Percentiles rank a stretch among this genome's conserved stretches.
phyloP scores from a whole-genome alignment of 1,140 invertebrate genomes.

The Arion vulgaris region DNA sequence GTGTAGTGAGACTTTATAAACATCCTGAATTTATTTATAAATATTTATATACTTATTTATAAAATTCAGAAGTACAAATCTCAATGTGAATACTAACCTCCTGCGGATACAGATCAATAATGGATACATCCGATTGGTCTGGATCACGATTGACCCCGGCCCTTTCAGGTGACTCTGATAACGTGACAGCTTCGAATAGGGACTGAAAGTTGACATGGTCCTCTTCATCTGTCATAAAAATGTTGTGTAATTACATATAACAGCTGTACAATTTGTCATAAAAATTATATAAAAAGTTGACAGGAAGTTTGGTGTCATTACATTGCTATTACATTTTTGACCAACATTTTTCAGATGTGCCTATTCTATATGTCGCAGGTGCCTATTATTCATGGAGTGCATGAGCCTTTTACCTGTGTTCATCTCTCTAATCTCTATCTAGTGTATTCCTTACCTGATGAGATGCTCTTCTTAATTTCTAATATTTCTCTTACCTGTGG shows the following conservation, averaged over 20 bases:
- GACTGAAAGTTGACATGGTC: slow-evolving; percentile 56
- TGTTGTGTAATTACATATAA: background rate
- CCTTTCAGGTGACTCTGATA: slow-evolving; percentile 14
- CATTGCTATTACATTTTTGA: slow-evolving; percentile 5
- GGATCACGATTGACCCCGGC: background rate
- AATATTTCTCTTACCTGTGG: no score
- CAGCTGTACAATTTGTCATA: no score
- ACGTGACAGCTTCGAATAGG: slow-evolving; percentile 48
- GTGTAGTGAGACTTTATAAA: no score
- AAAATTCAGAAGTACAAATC: no score
- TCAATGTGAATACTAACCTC: background rate
- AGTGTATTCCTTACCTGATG: no score
- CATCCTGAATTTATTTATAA: no score
- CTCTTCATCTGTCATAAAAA: slow-evolving; percentile 24
- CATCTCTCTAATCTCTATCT: no score
- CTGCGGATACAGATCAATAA: background rate
- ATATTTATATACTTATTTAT: no score
- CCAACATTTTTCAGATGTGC: background rate
- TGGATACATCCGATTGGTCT: background rate
- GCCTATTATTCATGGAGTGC: no score
- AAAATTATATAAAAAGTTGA: background rate
- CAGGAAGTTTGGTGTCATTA: background rate
- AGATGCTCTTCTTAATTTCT: no score
- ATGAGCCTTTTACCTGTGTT: no score
- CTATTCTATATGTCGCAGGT: no score